These are phyloP conservation scores for Gadus macrocephalus DNA, from an alignment of 2,113 vertebrate genomes.

Conservation along the genomic window DNA sequence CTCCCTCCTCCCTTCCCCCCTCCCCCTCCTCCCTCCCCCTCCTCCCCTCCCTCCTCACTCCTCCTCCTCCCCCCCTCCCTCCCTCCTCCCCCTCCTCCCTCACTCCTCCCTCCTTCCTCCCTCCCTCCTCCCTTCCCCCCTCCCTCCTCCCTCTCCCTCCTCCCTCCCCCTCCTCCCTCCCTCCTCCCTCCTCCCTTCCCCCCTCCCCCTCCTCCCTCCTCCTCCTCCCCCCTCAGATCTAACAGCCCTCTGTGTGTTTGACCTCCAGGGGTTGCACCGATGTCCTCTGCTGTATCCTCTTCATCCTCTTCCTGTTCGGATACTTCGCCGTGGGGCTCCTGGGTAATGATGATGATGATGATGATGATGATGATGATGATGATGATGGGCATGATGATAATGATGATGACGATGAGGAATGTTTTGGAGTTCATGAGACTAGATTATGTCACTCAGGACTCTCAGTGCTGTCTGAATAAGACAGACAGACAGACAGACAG, in stretches of 20 bases:
- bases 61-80: too few relatives aligned
- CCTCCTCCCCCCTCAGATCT: background rate
- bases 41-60: too few relatives aligned
- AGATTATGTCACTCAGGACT: too few relatives aligned
- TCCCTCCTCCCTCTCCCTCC: background rate
- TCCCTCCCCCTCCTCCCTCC: background rate
- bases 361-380: too few relatives aligned
- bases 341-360: conserved; percentile 67
- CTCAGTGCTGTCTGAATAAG: too few relatives aligned
- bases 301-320: conserved; percentile 79
- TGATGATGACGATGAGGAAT: too few relatives aligned
- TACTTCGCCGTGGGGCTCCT: conserved; percentile 88
- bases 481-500: too few relatives aligned
- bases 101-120: too few relatives aligned
- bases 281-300: conserved; percentile 83
- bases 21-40: too few relatives aligned
- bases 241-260: background rate
- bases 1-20: too few relatives aligned
- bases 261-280: conserved; percentile 86
- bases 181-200: background rate
- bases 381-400: conserved; percentile 24
- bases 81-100: background rate
- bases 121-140: too few relatives aligned
- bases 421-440: too few relatives aligned
- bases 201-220: background rate